phyloP scores from a whole-genome alignment of 2,113 vertebrate species.

The Athene cunicularia region DNA sequence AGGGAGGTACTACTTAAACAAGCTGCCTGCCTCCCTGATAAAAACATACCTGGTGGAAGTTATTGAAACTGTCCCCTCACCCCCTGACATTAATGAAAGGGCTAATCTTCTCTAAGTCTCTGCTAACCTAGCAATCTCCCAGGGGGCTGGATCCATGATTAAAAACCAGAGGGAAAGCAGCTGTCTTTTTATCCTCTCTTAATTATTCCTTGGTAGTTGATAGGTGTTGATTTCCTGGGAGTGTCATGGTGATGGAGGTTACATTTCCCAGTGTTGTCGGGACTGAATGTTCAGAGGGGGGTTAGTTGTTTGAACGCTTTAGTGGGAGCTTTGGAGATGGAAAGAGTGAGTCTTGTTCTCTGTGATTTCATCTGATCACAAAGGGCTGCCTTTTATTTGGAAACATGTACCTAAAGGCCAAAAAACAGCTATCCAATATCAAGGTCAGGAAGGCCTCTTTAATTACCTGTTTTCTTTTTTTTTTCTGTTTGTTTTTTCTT shows the following conservation, averaged over 20 bases:
- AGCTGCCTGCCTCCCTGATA: not conserved
- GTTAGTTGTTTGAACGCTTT: not conserved
- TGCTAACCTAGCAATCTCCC: conserved; percentile 82
- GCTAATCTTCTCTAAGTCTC: conserved; percentile 81
- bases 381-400: conserved; percentile 51
- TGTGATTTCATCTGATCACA: conserved; percentile 32
- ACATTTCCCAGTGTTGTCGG: conserved; percentile 68
- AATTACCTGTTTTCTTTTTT: not conserved
- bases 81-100: conserved; percentile 67
- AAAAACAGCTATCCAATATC: conserved; percentile 71
- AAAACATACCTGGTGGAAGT: not conserved
- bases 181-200: conserved; percentile 79
- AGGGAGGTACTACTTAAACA: not conserved
- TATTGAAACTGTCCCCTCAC: conserved; percentile 40
- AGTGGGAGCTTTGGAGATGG: conserved; percentile 3
- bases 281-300: conserved; percentile 68
- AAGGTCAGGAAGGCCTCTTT: conserved; percentile 8
- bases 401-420: conserved; percentile 54
- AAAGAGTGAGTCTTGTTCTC: conserved; percentile 48
- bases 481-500: not conserved
- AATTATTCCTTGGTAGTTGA: conserved; percentile 70
- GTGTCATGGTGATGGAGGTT: conserved; percentile 63
- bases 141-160: conserved; percentile 75
- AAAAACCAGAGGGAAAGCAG: conserved; percentile 77
- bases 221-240: conserved; percentile 69